Evolutionary conservation across 1,140 invertebrate species (phyloP).

Genomic region (Batillaria attramentaria): DNA sequence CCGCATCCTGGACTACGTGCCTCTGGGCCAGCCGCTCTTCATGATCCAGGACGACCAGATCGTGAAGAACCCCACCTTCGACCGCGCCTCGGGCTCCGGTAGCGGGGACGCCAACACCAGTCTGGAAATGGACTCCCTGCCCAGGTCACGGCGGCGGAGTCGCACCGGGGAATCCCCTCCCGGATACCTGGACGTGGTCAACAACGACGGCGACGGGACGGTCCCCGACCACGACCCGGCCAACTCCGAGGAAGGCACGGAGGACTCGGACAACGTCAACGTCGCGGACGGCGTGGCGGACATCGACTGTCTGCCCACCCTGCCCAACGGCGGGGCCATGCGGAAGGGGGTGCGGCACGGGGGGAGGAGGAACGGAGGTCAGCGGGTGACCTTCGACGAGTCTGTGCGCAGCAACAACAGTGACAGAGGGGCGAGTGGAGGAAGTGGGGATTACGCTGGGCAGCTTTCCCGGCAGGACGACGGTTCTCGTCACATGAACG

Average conservation of each 20-base stretch:
- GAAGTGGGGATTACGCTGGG: constrained; percentile 13
- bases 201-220: constrained; percentile 7
- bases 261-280: constrained; percentile 41
- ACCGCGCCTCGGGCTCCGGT: constrained; percentile 17
- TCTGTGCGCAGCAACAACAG: constrained; percentile 40
- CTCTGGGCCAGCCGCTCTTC: constrained; percentile 50
- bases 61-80: constrained; percentile 49
- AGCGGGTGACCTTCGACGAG: constrained; percentile 60
- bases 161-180: constrained; percentile 30
- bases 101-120: background rate
- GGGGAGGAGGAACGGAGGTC: constrained; percentile 43
- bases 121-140: constrained; percentile 4
- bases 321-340: constrained; percentile 36
- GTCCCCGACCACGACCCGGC: constrained; percentile 35
- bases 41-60: constrained; percentile 50
- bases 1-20: constrained; percentile 59
- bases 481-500: constrained; percentile 28
- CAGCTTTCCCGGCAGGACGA: constrained; percentile 11
- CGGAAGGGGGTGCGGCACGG: constrained; percentile 30
- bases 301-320: constrained; percentile 27
- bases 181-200: constrained; percentile 34
- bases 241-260: constrained; percentile 43
- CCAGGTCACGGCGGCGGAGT: background rate
- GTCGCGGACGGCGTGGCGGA: constrained; percentile 40
- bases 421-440: constrained; percentile 31